Conservation (phyloP, 2,113 vertebrate genomes). For the Thomomys bottae region DNA sequence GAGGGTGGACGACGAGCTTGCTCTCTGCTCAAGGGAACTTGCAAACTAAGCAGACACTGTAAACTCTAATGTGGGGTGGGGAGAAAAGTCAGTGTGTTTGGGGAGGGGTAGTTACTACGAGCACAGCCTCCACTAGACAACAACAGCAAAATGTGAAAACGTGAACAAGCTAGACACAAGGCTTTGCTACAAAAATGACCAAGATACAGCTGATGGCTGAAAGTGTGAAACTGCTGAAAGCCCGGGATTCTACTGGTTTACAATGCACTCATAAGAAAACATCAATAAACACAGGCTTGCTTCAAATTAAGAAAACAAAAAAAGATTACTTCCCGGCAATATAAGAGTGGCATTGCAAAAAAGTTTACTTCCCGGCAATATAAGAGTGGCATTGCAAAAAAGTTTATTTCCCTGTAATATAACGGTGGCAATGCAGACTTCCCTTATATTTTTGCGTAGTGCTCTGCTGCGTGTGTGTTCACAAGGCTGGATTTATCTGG, state of each 20-base stretch:
- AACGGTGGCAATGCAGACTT: rapidly evolving
- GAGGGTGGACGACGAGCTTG: background rate
- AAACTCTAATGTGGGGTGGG: background rate
- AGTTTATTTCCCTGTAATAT: background rate
- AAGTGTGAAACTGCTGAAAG: rapidly evolving
- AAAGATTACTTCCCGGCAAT: background rate
- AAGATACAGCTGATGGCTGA: rapidly evolving
- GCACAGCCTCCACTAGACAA: rapidly evolving
- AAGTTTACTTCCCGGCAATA: background rate
- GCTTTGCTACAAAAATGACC: rapidly evolving
- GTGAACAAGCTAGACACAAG: rapidly evolving
- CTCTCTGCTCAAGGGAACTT: rapidly evolving
- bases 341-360: rapidly evolving
- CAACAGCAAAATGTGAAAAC: rapidly evolving
- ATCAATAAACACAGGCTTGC: background rate
- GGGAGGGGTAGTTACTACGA: rapidly evolving
- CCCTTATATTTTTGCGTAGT: too few relatives aligned
- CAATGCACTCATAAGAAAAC: background rate
- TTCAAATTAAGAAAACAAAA: too few relatives aligned
- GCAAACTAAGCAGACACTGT: background rate
- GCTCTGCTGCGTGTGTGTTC: rapidly evolving
- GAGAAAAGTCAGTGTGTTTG: background rate
- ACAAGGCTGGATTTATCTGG: background rate
- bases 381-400: rapidly evolving
- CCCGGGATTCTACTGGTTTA: rapidly evolving